phyloP scores from a whole-genome alignment of 2,797 vertebrate species.

The Limnodromus scolopaceus region DNA sequence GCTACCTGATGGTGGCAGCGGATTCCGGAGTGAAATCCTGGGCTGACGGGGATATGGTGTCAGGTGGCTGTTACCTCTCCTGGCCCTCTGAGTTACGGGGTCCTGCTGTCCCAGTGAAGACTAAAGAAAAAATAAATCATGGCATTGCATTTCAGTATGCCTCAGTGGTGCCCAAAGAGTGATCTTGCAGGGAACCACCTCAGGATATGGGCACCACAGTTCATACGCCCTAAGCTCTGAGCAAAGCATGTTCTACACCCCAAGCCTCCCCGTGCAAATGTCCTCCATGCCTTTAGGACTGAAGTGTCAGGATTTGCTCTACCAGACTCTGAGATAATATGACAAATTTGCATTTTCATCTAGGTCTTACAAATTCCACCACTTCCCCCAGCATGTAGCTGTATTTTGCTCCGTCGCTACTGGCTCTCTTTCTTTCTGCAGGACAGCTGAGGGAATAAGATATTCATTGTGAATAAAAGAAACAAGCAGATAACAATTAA shows the following conservation, averaged over 20 bases:
- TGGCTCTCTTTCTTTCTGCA: not conserved
- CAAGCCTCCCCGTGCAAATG: not conserved
- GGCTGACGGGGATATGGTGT: not conserved
- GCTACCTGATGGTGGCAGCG: not conserved
- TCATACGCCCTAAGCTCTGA: not conserved
- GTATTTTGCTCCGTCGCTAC: not conserved
- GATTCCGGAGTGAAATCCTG: not conserved
- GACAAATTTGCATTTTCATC: not conserved
- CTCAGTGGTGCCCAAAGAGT: not conserved
- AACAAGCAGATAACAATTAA: not conserved
- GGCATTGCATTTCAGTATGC: not conserved
- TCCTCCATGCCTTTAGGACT: not conserved
- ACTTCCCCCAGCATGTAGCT: not conserved
- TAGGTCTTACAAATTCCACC: not conserved
- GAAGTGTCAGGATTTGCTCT: slow-evolving; percentile 15
- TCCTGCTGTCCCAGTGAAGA: not conserved
- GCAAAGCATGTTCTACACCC: not conserved
- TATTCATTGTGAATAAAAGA: not conserved
- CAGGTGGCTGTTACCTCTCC: not conserved
- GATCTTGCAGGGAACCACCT: not conserved
- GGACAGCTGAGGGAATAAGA: not conserved
- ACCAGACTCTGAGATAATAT: not conserved
- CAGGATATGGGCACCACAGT: not conserved
- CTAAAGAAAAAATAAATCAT: not conserved
- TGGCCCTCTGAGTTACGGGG: not conserved